These are phyloP conservation scores for Papio anubis DNA, from an alignment of 2,113 vertebrate genomes.

Conservation along the genomic window DNA sequence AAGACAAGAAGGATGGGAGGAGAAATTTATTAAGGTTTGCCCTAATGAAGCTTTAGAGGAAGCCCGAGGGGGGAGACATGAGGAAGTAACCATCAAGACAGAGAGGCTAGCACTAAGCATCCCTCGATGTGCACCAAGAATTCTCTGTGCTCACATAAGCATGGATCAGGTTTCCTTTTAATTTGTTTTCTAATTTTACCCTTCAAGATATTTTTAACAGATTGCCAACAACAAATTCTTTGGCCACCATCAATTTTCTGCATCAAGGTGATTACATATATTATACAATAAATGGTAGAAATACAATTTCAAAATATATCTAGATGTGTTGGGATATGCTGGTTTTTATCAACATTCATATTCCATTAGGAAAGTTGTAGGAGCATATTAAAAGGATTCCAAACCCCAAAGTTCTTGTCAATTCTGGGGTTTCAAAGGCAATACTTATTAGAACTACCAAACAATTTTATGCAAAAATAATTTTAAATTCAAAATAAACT, in stretches of 20 bases:
- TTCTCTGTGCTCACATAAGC: background rate
- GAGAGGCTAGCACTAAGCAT: background rate
- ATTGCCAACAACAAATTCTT: background rate
- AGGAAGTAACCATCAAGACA: background rate
- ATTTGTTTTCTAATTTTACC: slow-evolving; percentile 69
- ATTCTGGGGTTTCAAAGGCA: slow-evolving; percentile 29
- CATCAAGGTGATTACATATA: background rate
- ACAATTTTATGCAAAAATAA: slow-evolving; percentile 58
- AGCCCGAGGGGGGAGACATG: background rate
- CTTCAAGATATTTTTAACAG: slow-evolving; percentile 58
- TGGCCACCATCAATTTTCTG: slow-evolving; percentile 49
- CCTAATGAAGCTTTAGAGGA: background rate
- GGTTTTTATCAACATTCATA: slow-evolving; percentile 20
- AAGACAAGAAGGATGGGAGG: background rate
- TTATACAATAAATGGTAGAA: slow-evolving; percentile 55
- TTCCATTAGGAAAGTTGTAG: background rate
- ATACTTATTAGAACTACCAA: slow-evolving; percentile 28
- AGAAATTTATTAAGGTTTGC: background rate
- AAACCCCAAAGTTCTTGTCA: slow-evolving; percentile 8
- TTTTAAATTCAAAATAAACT: slow-evolving; percentile 45
- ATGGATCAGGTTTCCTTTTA: background rate
- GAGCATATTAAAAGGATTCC: slow-evolving; percentile 41
- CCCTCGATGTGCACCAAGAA: background rate
- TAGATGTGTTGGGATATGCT: background rate
- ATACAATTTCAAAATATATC: background rate